Conservation (phyloP, 2,113 vertebrate species). For the Orycteropus afer region DNA sequence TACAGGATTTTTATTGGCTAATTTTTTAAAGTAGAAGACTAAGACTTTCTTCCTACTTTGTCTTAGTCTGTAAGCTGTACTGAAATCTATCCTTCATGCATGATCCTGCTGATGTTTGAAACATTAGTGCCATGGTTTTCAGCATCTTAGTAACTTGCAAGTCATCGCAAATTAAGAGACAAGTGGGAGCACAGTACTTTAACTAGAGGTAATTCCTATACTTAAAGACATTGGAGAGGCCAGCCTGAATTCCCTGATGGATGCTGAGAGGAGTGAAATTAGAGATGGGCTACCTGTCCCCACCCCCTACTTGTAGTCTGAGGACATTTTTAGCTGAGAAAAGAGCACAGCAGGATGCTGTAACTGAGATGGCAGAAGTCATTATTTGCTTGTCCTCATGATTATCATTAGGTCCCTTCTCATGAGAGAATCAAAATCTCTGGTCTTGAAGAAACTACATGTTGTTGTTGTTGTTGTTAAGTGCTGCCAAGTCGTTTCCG, state of each 20-base stretch:
- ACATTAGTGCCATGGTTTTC: neutral
- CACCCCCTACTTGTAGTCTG: neutral
- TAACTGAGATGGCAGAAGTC: neutral
- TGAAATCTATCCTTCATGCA: no score
- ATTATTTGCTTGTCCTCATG: neutral
- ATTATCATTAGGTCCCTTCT: neutral
- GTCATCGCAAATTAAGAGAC: neutral
- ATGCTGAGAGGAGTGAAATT: neutral
- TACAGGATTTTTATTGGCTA: neutral
- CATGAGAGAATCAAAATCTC: neutral
- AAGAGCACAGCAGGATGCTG: neutral
- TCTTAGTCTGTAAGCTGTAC: neutral
- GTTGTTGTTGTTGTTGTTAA: no score
- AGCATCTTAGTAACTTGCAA: neutral
- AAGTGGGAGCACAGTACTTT: no score
- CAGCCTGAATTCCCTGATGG: neutral
- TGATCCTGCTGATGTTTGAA: neutral
- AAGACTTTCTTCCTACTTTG: neutral
- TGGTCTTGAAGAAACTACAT: no score
- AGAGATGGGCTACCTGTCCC: neutral
- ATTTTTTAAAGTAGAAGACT: neutral
- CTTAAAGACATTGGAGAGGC: neutral
- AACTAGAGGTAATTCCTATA: neutral
- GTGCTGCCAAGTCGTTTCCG: no score
- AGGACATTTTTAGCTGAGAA: neutral